A percentile compares a stretch with the other conserved stretches of the same genome.
phyloP scores from a whole-genome alignment of 2,113 vertebrate genomes.

The Condylura cristata region DNA sequence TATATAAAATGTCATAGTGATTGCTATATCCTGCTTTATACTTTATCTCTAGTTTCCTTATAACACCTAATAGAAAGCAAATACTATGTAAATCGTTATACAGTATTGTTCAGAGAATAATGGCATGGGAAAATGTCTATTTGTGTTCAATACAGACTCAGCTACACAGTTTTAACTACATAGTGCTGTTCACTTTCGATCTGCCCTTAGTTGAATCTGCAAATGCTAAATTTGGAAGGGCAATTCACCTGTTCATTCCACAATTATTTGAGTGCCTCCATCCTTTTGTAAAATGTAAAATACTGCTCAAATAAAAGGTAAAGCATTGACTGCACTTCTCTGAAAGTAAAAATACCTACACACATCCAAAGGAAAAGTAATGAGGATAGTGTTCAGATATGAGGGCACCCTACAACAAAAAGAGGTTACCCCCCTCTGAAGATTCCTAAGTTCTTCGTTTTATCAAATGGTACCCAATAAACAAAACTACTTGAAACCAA shows the following conservation, averaged over 20 bases:
- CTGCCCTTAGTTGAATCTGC: not conserved
- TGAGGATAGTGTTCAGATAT: not conserved
- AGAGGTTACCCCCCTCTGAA: not conserved
- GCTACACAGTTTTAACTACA: not conserved
- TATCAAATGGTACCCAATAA: not conserved
- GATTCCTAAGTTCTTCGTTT: not conserved
- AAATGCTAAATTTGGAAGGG: not conserved
- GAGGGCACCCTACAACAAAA: not conserved
- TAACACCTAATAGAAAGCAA: not conserved
- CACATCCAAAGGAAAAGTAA: not conserved
- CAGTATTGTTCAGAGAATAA: not conserved
- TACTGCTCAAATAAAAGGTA: not conserved
- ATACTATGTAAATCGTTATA: not conserved
- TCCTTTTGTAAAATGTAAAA: not conserved
- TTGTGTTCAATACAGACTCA: not conserved
- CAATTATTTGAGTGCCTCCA: not conserved
- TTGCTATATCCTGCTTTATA: no score
- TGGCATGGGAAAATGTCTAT: not conserved
- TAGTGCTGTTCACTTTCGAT: not conserved
- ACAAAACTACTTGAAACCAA: not conserved
- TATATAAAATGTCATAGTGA: no score
- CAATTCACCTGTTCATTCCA: not conserved
- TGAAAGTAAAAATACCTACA: not conserved
- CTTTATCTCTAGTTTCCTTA: not conserved
- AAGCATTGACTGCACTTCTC: not conserved